Percentiles rank a stretch among this genome's conserved stretches.
Evolutionary conservation across 2,888 invertebrate genomes (phyloP).

Genomic region (Drosophila infuscata): DNA sequence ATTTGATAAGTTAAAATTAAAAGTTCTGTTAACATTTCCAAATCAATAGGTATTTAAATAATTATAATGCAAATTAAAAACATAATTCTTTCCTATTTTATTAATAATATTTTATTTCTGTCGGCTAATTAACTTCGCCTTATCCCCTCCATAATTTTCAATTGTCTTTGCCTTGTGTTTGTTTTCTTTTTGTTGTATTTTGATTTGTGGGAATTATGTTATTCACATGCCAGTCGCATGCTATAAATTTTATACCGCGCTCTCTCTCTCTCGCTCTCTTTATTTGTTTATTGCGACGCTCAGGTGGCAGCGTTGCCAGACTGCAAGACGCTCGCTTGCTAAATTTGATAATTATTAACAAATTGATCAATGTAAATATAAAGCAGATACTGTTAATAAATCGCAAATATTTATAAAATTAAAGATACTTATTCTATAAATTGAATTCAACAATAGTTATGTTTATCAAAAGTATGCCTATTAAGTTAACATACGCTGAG

Average conservation of each 20-base stretch:
- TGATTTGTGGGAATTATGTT: constrained; percentile 45
- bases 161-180: constrained; percentile 40
- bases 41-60: constrained; percentile 2
- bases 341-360: neutral
- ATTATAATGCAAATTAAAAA: constrained; percentile 12
- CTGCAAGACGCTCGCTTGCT: neutral
- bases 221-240: constrained; percentile 38
- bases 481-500: constrained; percentile 31
- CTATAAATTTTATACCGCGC: constrained; percentile 27
- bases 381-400: neutral
- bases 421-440: neutral
- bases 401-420: neutral
- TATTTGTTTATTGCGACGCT: constrained; percentile 15
- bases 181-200: constrained; percentile 30
- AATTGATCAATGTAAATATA: neutral
- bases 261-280: neutral
- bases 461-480: neutral
- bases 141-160: constrained; percentile 16
- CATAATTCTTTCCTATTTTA: constrained; percentile 20
- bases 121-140: constrained; percentile 30
- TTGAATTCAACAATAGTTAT: neutral
- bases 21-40: constrained; percentile 6
- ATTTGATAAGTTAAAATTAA: neutral
- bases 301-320: constrained; percentile 48
- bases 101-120: constrained; percentile 10